A percentile compares a stretch with the other conserved stretches of the same genome.
Evolutionary conservation across 2,888 invertebrate species (phyloP).

Genomic region (Acholoe squamosa): DNA sequence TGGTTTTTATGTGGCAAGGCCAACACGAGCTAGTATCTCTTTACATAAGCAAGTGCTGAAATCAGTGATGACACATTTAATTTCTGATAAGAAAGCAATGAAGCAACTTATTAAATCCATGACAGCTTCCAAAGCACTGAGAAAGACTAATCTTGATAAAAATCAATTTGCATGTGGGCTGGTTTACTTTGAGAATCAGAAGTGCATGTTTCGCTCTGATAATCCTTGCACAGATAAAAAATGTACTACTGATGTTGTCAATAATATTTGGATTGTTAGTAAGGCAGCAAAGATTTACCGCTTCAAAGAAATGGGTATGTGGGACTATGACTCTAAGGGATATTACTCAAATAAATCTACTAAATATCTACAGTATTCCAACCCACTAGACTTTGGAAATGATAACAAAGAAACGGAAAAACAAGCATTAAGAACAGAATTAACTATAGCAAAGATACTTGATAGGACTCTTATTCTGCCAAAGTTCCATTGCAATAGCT

Average conservation of each 20-base stretch:
- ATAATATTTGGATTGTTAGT: conserved; percentile 63
- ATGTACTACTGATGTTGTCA: conserved; percentile 29
- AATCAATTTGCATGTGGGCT: conserved; percentile 65
- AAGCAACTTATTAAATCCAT: not conserved
- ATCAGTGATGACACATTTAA: not conserved
- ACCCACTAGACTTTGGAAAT: conserved; percentile 1
- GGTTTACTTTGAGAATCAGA: conserved; percentile 66
- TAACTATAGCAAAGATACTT: conserved; percentile 60
- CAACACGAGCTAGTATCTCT: conserved; percentile 5
- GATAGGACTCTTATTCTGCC: conserved; percentile 68
- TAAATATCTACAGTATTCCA: conserved; percentile 53
- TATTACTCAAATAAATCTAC: conserved; percentile 48
- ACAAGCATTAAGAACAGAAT: not conserved
- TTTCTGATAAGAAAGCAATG: conserved; percentile 22
- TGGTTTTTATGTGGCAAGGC: conserved; percentile 49
- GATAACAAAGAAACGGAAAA: conserved; percentile 16
- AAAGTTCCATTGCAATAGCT: conserved; percentile 66
- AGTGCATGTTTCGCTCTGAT: conserved; percentile 39
- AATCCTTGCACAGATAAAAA: conserved; percentile 58
- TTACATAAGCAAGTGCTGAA: conserved; percentile 7
- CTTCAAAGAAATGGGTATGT: conserved; percentile 50
- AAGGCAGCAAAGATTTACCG: conserved; percentile 62
- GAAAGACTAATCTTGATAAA: not conserved
- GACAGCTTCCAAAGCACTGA: not conserved
- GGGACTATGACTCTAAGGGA: conserved; percentile 37